These are phyloP conservation scores for Drosophila athabasca DNA, from an alignment of 1,140 invertebrate genomes.

Conservation along the genomic window DNA sequence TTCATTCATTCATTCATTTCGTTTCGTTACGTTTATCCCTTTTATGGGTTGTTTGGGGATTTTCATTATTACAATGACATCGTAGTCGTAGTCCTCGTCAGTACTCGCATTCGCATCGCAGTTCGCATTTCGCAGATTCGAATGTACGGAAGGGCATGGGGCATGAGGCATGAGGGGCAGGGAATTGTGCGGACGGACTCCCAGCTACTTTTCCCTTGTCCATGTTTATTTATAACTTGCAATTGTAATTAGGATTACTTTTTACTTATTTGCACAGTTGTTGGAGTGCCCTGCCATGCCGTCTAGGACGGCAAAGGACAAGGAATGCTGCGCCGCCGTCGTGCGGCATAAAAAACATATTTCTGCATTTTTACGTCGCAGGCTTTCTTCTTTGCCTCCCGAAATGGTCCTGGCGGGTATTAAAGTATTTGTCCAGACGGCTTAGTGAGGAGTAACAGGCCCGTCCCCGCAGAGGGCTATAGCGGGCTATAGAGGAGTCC, in stretches of 20 bases:
- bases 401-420: constrained; percentile 42
- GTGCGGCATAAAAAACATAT: constrained; percentile 65
- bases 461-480: not conserved
- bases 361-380: constrained; percentile 63
- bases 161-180: too few relatives aligned
- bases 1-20: constrained; percentile 52
- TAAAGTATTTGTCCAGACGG: constrained; percentile 72
- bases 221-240: constrained; percentile 81
- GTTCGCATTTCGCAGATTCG: constrained; percentile 11
- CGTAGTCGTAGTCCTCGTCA: constrained; percentile 10
- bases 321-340: constrained; percentile 14
- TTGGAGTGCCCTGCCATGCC: constrained; percentile 21
- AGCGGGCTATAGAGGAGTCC: not conserved
- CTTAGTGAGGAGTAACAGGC: constrained; percentile 48
- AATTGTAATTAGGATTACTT: constrained; percentile 82
- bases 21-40: constrained; percentile 72
- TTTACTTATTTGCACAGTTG: constrained; percentile 79
- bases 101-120: constrained; percentile 17
- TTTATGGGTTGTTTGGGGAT: constrained; percentile 79
- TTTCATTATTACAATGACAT: constrained; percentile 72
- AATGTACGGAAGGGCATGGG: constrained; percentile 1
- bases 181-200: constrained; percentile 9
- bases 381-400: constrained; percentile 24
- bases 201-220: constrained; percentile 39
- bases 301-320: constrained; percentile 14